phyloP scores from a whole-genome alignment of 2,113 vertebrate species.

The Psittacara wagleri region DNA sequence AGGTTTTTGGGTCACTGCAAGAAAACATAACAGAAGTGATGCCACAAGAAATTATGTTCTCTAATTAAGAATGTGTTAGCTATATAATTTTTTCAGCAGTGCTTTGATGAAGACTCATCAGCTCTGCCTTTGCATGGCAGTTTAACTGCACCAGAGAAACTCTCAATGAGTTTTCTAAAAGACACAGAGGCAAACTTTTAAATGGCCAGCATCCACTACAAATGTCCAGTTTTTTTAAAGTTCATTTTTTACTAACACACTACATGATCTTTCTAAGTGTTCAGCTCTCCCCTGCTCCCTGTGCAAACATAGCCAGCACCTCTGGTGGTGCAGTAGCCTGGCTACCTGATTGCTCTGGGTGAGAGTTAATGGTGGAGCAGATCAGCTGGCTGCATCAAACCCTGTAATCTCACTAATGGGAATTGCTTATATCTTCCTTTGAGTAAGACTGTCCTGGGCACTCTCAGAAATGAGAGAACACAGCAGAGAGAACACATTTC shows the following conservation, averaged over 20 bases:
- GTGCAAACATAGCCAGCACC: rapidly evolving
- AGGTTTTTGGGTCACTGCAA: constrained; percentile 40
- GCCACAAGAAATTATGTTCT: not conserved
- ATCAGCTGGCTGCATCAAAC: not conserved
- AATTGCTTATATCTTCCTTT: not conserved
- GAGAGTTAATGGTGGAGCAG: not conserved
- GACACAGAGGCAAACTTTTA: not conserved
- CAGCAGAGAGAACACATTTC: not conserved
- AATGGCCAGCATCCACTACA: not conserved
- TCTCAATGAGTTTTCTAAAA: not conserved
- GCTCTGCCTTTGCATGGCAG: not conserved
- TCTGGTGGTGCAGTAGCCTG: not conserved
- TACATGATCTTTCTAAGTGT: not conserved
- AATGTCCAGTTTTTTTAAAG: not conserved
- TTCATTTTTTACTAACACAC: not conserved
- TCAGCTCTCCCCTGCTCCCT: not conserved
- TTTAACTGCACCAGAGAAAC: not conserved
- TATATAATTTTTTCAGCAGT: not conserved
- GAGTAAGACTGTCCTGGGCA: not conserved
- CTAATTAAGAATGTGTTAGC: not conserved
- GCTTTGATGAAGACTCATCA: not conserved
- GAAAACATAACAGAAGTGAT: constrained; percentile 54
- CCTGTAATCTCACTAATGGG: not conserved
- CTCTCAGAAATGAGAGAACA: not conserved
- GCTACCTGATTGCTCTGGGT: not conserved